These are phyloP conservation scores for Drosophila novamexicana DNA, from an alignment of 1,140 invertebrate genomes.

Conservation along the genomic window DNA sequence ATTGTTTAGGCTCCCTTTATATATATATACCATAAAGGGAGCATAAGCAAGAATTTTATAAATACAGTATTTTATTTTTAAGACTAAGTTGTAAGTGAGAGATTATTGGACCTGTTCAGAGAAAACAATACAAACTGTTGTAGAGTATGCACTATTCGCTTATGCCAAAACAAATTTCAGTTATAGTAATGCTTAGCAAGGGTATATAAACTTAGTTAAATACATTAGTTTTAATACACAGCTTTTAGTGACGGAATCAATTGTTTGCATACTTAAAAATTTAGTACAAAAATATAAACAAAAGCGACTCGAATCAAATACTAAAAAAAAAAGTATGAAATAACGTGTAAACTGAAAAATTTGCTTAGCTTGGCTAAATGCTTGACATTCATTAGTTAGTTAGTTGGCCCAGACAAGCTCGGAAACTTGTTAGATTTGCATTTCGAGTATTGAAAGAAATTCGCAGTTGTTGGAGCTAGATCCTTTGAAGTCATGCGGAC, in stretches of 20 bases:
- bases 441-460: slow-evolving; percentile 61
- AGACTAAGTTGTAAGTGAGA: background rate
- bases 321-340: slow-evolving; percentile 7
- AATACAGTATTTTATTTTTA: background rate
- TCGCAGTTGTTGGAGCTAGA: slow-evolving; percentile 38
- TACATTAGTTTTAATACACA: slow-evolving; percentile 31
- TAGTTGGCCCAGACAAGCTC: slow-evolving; percentile 4
- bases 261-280: slow-evolving; percentile 40
- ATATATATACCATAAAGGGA: background rate
- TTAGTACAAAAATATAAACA: slow-evolving; percentile 35
- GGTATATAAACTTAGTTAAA: slow-evolving; percentile 24
- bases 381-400: background rate
- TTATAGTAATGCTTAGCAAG: background rate
- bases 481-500: slow-evolving; percentile 7
- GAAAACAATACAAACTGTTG: background rate
- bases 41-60: background rate
- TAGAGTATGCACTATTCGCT: background rate
- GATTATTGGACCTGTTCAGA: background rate
- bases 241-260: slow-evolving; percentile 45
- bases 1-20: background rate
- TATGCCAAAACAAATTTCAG: background rate
- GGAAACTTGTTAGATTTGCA: slow-evolving; percentile 46
- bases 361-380: slow-evolving; percentile 23
- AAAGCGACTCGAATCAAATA: slow-evolving; percentile 15
- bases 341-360: slow-evolving; percentile 23